A percentile compares a stretch with the other conserved stretches of the same genome.
phyloP scores from a whole-genome alignment of 2,797 vertebrate species.

The Acanthurus lineatus region DNA sequence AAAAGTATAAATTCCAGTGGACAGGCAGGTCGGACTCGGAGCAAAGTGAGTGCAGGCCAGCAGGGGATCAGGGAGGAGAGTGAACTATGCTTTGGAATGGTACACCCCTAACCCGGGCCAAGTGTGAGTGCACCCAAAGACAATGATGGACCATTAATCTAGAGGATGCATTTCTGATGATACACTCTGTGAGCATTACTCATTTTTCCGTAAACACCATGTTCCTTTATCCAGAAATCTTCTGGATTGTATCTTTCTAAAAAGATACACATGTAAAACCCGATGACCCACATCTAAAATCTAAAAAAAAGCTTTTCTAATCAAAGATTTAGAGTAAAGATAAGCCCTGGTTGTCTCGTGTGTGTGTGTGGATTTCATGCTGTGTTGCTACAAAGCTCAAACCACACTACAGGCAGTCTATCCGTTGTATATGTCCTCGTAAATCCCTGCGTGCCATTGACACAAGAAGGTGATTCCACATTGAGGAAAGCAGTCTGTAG shows the following conservation, averaged over 20 bases:
- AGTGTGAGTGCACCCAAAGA: background rate
- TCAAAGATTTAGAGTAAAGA: slow-evolving; percentile 8
- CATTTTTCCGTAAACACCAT: too few relatives aligned
- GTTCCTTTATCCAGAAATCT: background rate
- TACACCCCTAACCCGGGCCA: too few relatives aligned
- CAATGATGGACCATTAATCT: background rate
- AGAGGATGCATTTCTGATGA: background rate
- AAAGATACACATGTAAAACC: slow-evolving; percentile 10
- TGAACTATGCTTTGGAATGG: too few relatives aligned
- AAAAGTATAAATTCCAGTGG: too few relatives aligned
- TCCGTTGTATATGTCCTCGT: slow-evolving; percentile 17
- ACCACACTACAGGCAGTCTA: background rate
- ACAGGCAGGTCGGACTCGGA: too few relatives aligned
- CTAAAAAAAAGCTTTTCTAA: background rate
- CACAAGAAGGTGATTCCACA: slow-evolving; percentile 27
- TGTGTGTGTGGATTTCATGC: background rate
- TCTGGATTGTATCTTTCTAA: background rate
- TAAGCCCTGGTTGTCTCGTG: background rate
- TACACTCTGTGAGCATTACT: background rate
- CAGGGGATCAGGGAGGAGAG: too few relatives aligned
- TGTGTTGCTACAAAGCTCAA: background rate
- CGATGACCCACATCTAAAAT: slow-evolving; percentile 4
- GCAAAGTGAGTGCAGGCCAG: too few relatives aligned
- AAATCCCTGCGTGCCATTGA: slow-evolving; percentile 5
- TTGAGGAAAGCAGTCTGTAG: slow-evolving; percentile 23